These are phyloP conservation scores for Philereme transversata DNA, from an alignment of 2,888 invertebrate species.

Conservation along the genomic window DNA sequence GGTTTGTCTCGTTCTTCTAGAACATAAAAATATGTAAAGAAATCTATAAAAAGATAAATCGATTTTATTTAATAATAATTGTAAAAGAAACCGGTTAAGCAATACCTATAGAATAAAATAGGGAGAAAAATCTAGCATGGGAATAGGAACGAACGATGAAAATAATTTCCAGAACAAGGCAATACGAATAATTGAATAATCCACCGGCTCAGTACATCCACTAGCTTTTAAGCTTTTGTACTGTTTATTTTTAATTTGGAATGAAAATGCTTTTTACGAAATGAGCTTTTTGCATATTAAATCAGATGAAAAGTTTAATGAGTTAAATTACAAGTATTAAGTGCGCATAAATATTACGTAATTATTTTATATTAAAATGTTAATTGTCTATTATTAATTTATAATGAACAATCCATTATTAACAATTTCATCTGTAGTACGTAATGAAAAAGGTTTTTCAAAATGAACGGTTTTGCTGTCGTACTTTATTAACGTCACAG, in stretches of 20 bases:
- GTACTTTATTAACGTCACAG: no score
- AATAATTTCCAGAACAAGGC: slow-evolving; percentile 13
- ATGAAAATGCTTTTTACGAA: slow-evolving; percentile 15
- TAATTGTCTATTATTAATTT: no score
- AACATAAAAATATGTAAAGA: no score
- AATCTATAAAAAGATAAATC: no score
- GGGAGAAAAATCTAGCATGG: slow-evolving; percentile 7
- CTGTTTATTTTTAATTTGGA: slow-evolving; percentile 16
- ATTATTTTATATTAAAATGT: background rate
- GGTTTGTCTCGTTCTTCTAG: no score
- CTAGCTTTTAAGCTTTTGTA: slow-evolving; percentile 5
- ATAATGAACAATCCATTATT: no score
- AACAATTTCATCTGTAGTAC: no score
- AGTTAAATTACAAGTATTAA: slow-evolving; percentile 3
- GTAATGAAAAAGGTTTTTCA: no score
- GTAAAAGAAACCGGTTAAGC: slow-evolving; percentile 7
- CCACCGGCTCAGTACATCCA: slow-evolving; percentile 8
- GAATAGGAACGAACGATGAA: slow-evolving; percentile 10
- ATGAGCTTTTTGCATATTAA: slow-evolving; percentile 14
- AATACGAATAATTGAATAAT: slow-evolving; percentile 19
- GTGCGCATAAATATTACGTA: background rate
- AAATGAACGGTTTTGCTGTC: no score
- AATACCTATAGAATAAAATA: slow-evolving; percentile 3
- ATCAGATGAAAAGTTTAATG: slow-evolving; percentile 10
- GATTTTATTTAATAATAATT: no score